Conservation (phyloP, 64 coral and sea anemone genomes). For the Porites lutea region DNA sequence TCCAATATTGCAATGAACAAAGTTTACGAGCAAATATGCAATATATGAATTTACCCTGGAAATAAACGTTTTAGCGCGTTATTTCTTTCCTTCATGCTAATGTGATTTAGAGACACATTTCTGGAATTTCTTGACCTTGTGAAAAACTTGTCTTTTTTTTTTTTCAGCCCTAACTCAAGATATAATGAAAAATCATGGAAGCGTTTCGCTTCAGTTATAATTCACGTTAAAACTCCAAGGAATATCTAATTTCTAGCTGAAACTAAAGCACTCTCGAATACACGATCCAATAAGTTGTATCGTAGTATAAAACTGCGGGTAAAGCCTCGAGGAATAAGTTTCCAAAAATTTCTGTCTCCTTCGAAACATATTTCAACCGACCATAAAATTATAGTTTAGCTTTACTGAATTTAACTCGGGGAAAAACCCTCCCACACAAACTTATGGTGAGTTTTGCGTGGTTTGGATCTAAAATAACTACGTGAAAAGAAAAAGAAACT, state of each 20-base stretch:
- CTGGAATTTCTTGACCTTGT: not conserved
- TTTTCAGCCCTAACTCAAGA: not conserved
- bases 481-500: not conserved
- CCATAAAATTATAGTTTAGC: not conserved
- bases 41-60: not conserved
- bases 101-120: not conserved
- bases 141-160: not conserved
- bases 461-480: not conserved
- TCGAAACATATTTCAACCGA: not conserved
- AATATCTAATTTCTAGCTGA: too few species aligned
- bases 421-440: slow-evolving; percentile 1
- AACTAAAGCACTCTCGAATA: too few species aligned
- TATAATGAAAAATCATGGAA: not conserved
- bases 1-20: not conserved
- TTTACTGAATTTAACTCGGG: not conserved
- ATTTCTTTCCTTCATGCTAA: not conserved
- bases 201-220: not conserved
- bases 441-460: not conserved
- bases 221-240: too few species aligned
- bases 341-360: not conserved
- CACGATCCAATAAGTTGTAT: too few species aligned
- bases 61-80: too few species aligned
- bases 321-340: not conserved
- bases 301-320: too few species aligned
- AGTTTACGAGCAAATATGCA: not conserved